Evolutionary conservation across 2,113 vertebrate species (phyloP), one percentile per base, ranked within the genome.

Genomic region (Syngnathus scovelli): DNA sequence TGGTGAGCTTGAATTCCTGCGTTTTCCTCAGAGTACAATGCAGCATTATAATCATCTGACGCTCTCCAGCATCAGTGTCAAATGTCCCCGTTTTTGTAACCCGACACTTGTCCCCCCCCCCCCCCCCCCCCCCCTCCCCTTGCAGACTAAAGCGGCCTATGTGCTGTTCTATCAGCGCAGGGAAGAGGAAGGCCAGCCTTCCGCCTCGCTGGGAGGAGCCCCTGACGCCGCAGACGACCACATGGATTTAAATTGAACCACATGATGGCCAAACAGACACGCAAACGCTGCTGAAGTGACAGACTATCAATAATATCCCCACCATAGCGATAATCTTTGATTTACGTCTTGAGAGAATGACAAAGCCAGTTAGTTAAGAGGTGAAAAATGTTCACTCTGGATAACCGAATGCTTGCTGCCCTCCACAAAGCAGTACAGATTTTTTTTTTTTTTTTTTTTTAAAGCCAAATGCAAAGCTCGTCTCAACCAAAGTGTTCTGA

Each of bases 181-280:
- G 78, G 95, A 93, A 3, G 83, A 87, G 4, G 92, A 93, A 15
- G 80, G 82, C 33, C 87, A 88, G 49, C 56, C 89, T n/a, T 85
- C 84, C 8, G 90, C 91, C 39, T 86, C 90, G 1, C 68, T 90
- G 44, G 89, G 91, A 41, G 89, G 88, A 70, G 90, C 89, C 33
- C 83, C 89, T 0, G 89, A 86, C 0, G 79, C 89, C 36, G 91
- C 89, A 5, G 93, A 93, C 0, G 95, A 96, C 37, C 83, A 90
- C 91, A 99, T 99, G 97, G 96, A 99, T 87, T 98, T 94, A 90
- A 96, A 97, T 90, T 99, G 91, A 94, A 38, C 27, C 13, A 27
- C 15, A 36, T 19, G 41, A 78, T 43, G 75, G 76, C 27, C 78
- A 78, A 82, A 84, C 74, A 72, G 74, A 85, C 58, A 69, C 86